Base-by-base conservation (phyloP, 2,888 invertebrate species). In the Drosophila differens region DNA sequence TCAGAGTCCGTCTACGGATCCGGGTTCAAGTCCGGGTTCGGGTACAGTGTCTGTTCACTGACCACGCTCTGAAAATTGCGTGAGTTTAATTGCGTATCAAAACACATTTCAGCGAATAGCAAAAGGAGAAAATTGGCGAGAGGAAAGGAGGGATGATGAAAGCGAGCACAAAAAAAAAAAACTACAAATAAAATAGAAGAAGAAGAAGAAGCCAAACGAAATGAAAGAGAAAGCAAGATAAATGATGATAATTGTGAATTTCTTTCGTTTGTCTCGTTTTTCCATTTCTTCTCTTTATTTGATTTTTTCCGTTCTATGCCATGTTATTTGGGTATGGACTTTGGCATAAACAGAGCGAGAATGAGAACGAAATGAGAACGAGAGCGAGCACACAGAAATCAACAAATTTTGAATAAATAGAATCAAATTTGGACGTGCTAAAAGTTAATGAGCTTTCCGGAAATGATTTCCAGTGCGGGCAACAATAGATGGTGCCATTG, bases 371-470 rank as follows among this genome's bases (percentile, higher is more conserved):
- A 47, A 47, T 14, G 14, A 25, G 22, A 16, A 16, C 25, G 52
- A 7, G 10, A 53, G 49, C 49, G 25, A 47, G 51, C 37, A 58
- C 33, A 25, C 25, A 9, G 73, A 47, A 59, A 57, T 64, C 61
- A 64, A 65, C 47, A 65, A 76, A 33, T 77, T 74, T 68, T 67
- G 74, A 81, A 74, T 77, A 81, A 85, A 83, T 85, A 82, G 76
- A 76, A 79, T 79, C 71, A 78, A 80, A 82, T 85, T 85, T 82
- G 65, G 61, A 78, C 67, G 73, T 83, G 72, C 82, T 76, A 74
- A 73, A 82, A 81, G 81, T 83, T 83, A 82, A 85, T 87, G 83
- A 87, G 81, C 72, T 74, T 39, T 73, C 85, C 82, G 88, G 83
- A 88, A 83, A 85, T 83, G 59, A 83, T 81, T 79, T 85, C 63